Percentiles rank a stretch among this genome's conserved stretches.
These are phyloP conservation scores for Heliothis subflexa DNA, from an alignment of 1,140 invertebrate genomes.

Conservation along the genomic window DNA sequence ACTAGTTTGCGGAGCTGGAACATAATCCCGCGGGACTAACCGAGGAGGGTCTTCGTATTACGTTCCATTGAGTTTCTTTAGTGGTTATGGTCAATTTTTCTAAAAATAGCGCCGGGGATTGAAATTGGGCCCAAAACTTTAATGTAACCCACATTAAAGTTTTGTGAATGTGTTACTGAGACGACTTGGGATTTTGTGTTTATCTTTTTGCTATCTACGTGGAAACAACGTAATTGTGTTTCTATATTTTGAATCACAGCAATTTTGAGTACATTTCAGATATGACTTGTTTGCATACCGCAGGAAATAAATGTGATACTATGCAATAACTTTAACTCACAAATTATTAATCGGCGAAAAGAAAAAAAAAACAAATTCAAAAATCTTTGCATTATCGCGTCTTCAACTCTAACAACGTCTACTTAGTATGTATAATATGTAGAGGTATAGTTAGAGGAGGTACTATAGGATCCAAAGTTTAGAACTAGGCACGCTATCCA, in stretches of 20 bases:
- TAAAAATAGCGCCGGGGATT: slow-evolving; percentile 40
- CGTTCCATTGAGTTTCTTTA: slow-evolving; percentile 27
- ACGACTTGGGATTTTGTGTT: neutral
- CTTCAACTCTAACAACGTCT: too few species aligned
- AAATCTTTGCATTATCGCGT: too few species aligned
- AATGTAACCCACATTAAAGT: too few species aligned
- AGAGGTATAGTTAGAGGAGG: neutral
- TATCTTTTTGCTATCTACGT: neutral
- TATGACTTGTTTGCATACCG: too few species aligned
- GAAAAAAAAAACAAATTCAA: too few species aligned
- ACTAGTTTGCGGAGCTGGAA: slow-evolving; percentile 1
- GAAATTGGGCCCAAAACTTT: slow-evolving; percentile 31
- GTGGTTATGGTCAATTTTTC: slow-evolving; percentile 20
- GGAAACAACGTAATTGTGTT: neutral
- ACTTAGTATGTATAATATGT: too few species aligned
- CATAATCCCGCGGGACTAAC: slow-evolving; percentile 26
- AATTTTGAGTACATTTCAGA: too few species aligned
- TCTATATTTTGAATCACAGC: too few species aligned
- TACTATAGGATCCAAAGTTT: slow-evolving; percentile 11
- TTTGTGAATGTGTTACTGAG: neutral
- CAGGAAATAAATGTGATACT: too few species aligned
- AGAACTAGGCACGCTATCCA: slow-evolving; percentile 14
- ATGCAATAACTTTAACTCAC: too few species aligned
- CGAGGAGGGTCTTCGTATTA: slow-evolving; percentile 33
- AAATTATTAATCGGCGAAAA: too few species aligned